Base-by-base conservation (phyloP, 1,140 invertebrate genomes). In the Delia radicum region DNA sequence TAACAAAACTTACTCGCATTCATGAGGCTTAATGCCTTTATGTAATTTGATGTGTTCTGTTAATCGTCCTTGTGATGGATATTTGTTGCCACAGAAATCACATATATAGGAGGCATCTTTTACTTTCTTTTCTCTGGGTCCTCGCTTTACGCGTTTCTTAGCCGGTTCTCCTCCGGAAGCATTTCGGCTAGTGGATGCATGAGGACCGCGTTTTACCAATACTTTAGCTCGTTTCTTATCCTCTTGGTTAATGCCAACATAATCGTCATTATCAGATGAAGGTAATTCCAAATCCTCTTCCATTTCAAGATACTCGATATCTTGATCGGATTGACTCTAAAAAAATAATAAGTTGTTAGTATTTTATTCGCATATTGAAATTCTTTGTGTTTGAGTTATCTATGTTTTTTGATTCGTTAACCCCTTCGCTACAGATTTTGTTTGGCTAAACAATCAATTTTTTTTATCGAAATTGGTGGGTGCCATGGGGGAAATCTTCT, bases 41-140 rank as follows among this genome's bases (percentile, higher is more conserved):
- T 86, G 85, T 28, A 84, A 79, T 69, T 85, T 86, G 75, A 85
- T 84, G 67, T 86, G 85, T 37, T 81, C 81, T 12, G 81, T 84
- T 1, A 86, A 78, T 2, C 82, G 79, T 0, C 81, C 82, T 74
- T 85, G 81, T 0, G 81, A 80, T 2, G 79, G 81, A 76, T 85
- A 86, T 42, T 79, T 81, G 62, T 86, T 86, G 0, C 81, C 84
- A 63, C 85, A 86, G 3, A 85, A 81, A 75, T 86, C 84, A 48
- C 84, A 86, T 8, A 85, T 85, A 62, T 81, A 84, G 1, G 78
- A 77, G n/a, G 81, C 82, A 12, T 82, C 80, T 13, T 78, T 78
- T 1, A 78, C 75, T 62, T 80, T 69, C 46, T 74, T 75, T 26
- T 67, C 48, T 61, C 63, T 73, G 29, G 67, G 46, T 2, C 27